Evolutionary conservation across 2,113 vertebrate genomes (phyloP), one percentile per base, ranked within the genome.

Genomic region (Pteruthius melanotis): DNA sequence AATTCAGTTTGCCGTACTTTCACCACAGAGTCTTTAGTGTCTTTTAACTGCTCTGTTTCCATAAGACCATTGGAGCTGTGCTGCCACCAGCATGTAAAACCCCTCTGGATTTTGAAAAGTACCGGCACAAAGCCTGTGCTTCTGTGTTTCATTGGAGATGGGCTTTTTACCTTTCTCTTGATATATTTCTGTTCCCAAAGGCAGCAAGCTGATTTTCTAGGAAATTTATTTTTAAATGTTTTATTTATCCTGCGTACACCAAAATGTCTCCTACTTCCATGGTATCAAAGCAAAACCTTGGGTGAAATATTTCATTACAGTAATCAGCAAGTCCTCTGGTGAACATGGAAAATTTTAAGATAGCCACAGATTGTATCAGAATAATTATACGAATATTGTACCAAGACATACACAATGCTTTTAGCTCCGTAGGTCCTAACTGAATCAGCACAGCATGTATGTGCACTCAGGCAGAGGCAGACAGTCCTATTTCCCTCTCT

Each of bases 181-280:
- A 68, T 14, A 4, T 52, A 76, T n/a, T 63, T 96, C 68, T 81
- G 49, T 93, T 97, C 94, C 88, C 7, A 47, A 97, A 94, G 77
- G 78, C 27, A 85, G 83, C 54, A 97, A 95, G 83, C 71, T 87
- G 61, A 87, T 96, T 95, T 95, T 97, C 28, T 50, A 30, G 6
- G 17, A 93, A 97, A 95, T 82, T 85, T 95, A 65, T 88, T 97
- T 97, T 96, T 65, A 89, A 97, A 93, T 68, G 28, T 95, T 96
- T 95, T 50, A 6, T 96, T 97, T 86, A 65, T 91, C 60, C 76
- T 97, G 61, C 66, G 85, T 86, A 87, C 75, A 96, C 35, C 83
- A 92, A 95, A 93, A 91, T 65, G 75, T 93, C 82, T 96, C 65
- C 81, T 96, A 79, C 54, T 23, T 97, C 80, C 45, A 27, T 30